Percentiles rank a stretch among this genome's conserved stretches.
Evolutionary conservation across 2,113 vertebrate genomes (phyloP).

Genomic region (Saiga tatarica): DNA sequence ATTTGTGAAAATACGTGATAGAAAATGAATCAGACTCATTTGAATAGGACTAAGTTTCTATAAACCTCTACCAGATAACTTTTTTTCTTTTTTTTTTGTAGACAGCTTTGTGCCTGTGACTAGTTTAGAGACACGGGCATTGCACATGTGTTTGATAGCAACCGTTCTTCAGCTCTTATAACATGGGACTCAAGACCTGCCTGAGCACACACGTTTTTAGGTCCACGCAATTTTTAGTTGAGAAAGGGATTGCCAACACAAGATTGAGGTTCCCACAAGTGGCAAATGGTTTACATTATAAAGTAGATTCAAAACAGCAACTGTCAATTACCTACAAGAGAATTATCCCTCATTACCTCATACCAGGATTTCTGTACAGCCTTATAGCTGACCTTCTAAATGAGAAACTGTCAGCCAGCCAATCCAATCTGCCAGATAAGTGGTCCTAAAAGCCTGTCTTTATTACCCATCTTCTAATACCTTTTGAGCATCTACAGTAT

Average conservation of each 20-base stretch:
- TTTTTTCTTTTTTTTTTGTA: neutral
- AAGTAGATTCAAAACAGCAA: constrained; percentile 6
- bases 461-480: neutral
- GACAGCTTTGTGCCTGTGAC: constrained; percentile 22
- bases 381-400: neutral
- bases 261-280: constrained; percentile 23
- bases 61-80: neutral
- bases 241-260: constrained; percentile 41
- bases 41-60: neutral
- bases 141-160: neutral
- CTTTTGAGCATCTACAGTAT: neutral
- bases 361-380: neutral
- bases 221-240: constrained; percentile 24
- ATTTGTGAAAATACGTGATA: neutral
- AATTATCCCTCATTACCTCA: neutral
- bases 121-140: neutral
- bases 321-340: neutral
- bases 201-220: constrained; percentile 19
- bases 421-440: neutral
- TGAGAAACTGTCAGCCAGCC: neutral
- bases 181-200: neutral
- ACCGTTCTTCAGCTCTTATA: neutral
- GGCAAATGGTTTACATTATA: neutral
- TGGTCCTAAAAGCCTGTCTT: neutral
- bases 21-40: neutral